Base-by-base conservation (phyloP, 2,888 invertebrate species). In the Morpho achilles region DNA sequence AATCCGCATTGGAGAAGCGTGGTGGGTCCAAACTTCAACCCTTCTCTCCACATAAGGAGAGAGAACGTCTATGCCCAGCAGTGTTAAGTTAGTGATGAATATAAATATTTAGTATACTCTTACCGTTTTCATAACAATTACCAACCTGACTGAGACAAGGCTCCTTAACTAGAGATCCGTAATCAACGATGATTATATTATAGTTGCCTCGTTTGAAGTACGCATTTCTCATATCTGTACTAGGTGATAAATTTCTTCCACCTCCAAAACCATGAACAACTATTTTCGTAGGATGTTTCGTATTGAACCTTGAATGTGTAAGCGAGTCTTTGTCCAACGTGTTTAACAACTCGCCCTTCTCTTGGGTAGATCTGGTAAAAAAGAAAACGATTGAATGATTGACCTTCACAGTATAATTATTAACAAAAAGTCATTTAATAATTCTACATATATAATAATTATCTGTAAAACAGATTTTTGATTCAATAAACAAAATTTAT, bases 191-290 rank as follows among this genome's bases (percentile, higher is more conserved):
- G 70, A 97, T 94, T 57, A 97, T 94, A 73, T 97, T 97, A 80
- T 96, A 96, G 70, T 96, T 93, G 50, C 96, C 96, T 60, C 92
- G 91, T 44, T 92, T 89, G 77, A 96, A 97, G 79, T 96, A 97
- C 0, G 96, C 97, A 76, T 95, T 94, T 54, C 96, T 91, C 87
- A 97, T 93, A 75, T 96, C 96, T 0, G 96, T 96, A 76, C 96
- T 96, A 0, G 97, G 97, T 0, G 96, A 94, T 42, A 95, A 88
- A 75, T 95, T 94, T 63, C 96, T 87, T 0, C 97, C 96, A 0
- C 96, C 97, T 0, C 97, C 96, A 73, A 98, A 98, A 7, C 98
- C 98, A 74, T 98, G 98, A 16, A 98, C 96, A 50, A 98, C 94
- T 23, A 98, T 92, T 87, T 98, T 98, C 6, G 96, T 96, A 0